Percentiles rank a stretch among this genome's conserved stretches.
These are phyloP conservation scores for Rhabdomys dilectus DNA, from an alignment of 2,113 vertebrate species.

Conservation along the genomic window DNA sequence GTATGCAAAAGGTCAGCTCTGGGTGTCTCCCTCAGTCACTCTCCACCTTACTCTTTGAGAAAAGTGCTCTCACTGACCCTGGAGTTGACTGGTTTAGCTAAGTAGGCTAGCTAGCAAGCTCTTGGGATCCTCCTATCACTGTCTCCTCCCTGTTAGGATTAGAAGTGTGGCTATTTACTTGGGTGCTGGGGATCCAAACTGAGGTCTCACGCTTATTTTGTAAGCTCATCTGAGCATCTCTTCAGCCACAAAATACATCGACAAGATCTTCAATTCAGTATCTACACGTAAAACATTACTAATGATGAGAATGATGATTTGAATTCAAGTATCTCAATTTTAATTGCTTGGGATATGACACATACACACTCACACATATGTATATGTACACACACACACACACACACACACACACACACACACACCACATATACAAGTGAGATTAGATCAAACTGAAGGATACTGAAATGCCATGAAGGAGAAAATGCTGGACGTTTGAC, in stretches of 20 bases:
- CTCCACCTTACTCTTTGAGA: not conserved
- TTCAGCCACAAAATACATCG: not conserved
- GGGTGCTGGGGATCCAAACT: not conserved
- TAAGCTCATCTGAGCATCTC: not conserved
- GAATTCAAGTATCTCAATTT: constrained; percentile 46
- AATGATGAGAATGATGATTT: not conserved
- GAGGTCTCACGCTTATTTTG: not conserved
- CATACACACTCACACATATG: too few relatives aligned
- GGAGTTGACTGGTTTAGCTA: not conserved
- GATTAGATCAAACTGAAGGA: not conserved
- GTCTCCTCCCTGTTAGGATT: not conserved
- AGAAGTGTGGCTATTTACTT: not conserved
- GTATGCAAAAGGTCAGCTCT: not conserved
- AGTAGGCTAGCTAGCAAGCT: not conserved
- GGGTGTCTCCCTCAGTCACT: not conserved
- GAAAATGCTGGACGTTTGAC: not conserved
- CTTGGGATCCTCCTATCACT: not conserved
- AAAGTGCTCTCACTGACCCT: not conserved
- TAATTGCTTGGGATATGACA: constrained; percentile 23
- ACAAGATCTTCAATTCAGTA: constrained; percentile 49
- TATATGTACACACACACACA: too few relatives aligned
- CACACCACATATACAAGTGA: not conserved
- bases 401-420: not conserved
- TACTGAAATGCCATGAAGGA: not conserved
- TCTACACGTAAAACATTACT: constrained; percentile 23